These are phyloP conservation scores for Picus viridis DNA, from an alignment of 2,797 vertebrate species.

Conservation along the genomic window DNA sequence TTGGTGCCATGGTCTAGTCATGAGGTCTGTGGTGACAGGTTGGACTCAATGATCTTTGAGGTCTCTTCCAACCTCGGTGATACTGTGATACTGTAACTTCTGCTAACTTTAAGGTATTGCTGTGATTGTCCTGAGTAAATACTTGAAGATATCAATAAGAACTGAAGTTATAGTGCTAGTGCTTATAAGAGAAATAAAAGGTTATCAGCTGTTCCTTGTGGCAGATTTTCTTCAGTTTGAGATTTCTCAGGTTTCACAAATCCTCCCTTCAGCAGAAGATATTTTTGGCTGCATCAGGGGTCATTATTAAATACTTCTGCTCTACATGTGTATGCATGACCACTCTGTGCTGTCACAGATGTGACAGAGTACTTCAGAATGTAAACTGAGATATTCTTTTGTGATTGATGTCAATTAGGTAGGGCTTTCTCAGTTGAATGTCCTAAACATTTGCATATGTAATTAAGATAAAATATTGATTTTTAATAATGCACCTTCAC, in stretches of 20 bases:
- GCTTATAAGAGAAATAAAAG: background rate
- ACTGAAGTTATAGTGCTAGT: no score
- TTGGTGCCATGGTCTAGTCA: no score
- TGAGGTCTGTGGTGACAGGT: no score
- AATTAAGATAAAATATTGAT: background rate
- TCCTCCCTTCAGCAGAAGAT: background rate
- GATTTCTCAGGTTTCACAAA: background rate
- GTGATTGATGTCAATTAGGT: background rate
- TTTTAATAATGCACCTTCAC: background rate
- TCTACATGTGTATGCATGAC: background rate
- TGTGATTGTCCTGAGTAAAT: background rate
- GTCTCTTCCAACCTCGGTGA: no score
- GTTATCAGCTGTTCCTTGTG: background rate
- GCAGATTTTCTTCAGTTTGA: background rate
- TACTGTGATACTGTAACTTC: no score
- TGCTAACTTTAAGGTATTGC: background rate
- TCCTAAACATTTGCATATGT: background rate
- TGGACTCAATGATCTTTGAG: no score
- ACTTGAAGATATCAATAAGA: background rate
- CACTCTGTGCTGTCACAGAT: background rate
- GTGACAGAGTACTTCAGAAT: background rate
- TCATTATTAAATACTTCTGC: background rate
- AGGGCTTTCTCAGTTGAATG: background rate
- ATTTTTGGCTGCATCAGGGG: background rate
- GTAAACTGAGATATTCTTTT: background rate